phyloP scores from a whole-genome alignment of 2,113 vertebrate genomes.

The Chamaea fasciata region DNA sequence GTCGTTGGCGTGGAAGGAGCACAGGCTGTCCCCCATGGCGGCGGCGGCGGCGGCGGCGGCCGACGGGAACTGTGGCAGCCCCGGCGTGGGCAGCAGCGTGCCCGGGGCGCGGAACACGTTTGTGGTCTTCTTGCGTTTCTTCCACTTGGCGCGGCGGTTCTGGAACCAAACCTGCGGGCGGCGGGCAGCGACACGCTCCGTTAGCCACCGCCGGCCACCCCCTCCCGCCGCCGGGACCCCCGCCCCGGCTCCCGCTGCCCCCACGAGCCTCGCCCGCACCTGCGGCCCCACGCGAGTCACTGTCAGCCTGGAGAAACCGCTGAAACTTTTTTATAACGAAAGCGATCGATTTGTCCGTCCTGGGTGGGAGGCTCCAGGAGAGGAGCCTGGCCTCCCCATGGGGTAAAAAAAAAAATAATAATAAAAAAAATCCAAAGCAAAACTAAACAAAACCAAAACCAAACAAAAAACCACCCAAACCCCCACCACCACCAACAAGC shows the following conservation, averaged over 20 bases:
- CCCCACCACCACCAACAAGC: not conserved
- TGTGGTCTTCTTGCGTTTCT: conserved; percentile 98
- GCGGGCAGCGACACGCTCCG: not conserved
- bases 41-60: conserved; percentile 84
- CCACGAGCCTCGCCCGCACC: no score
- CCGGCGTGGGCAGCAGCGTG: conserved; percentile 91
- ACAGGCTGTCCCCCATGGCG: conserved; percentile 95
- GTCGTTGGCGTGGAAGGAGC: conserved; percentile 97
- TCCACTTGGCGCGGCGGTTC: conserved; percentile 97
- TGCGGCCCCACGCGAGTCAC: no score
- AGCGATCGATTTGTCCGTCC: not conserved
- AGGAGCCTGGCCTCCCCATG: not conserved
- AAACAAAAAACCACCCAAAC: not conserved
- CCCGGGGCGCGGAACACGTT: conserved; percentile 94
- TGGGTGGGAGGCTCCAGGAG: not conserved
- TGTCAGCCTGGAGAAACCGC: no score
- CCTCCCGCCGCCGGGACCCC: not conserved
- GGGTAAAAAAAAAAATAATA: accelerated
- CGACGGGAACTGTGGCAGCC: conserved; percentile 89
- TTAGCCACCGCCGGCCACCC: not conserved
- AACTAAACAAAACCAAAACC: no score
- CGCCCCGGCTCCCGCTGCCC: not conserved
- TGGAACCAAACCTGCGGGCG: conserved; percentile 92
- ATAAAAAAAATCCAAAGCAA: no score
- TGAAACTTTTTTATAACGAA: not conserved